These are phyloP conservation scores for Sipha flava DNA, from an alignment of 1,140 invertebrate species.

Conservation along the genomic window DNA sequence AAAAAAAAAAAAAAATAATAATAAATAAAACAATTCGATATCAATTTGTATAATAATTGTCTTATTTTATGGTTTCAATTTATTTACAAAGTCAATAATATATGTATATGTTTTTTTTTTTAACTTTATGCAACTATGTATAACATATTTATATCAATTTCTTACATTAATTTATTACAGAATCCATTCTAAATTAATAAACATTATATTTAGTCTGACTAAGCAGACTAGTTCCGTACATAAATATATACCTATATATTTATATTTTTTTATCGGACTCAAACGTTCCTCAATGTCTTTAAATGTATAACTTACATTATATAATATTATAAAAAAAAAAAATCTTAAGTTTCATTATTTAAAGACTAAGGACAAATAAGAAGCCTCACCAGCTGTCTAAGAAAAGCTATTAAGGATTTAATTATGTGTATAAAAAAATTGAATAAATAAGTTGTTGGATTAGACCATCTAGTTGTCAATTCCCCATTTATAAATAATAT, in stretches of 20 bases:
- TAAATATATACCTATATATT: neutral
- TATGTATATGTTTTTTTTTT: too few relatives aligned
- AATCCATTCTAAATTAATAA: neutral
- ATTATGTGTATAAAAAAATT: neutral
- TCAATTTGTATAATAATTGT: neutral
- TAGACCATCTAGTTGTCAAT: neutral
- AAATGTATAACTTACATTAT: too few relatives aligned
- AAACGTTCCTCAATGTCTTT: neutral
- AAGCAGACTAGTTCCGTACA: neutral
- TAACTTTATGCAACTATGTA: neutral
- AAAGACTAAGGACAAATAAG: neutral
- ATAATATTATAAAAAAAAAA: too few relatives aligned
- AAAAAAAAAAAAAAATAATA: neutral
- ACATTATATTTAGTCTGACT: neutral
- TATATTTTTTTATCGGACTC: neutral
- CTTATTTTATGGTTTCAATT: neutral
- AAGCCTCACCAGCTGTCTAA: neutral
- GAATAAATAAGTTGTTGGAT: neutral
- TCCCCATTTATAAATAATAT: neutral
- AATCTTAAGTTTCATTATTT: neutral
- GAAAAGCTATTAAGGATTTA: neutral
- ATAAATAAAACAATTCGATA: too few relatives aligned
- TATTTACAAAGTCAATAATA: neutral
- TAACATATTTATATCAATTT: neutral
- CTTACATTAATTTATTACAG: neutral